These are phyloP conservation scores for Melanotaenia trifasciata DNA, from an alignment of 2,797 vertebrate species.

Conservation along the genomic window DNA sequence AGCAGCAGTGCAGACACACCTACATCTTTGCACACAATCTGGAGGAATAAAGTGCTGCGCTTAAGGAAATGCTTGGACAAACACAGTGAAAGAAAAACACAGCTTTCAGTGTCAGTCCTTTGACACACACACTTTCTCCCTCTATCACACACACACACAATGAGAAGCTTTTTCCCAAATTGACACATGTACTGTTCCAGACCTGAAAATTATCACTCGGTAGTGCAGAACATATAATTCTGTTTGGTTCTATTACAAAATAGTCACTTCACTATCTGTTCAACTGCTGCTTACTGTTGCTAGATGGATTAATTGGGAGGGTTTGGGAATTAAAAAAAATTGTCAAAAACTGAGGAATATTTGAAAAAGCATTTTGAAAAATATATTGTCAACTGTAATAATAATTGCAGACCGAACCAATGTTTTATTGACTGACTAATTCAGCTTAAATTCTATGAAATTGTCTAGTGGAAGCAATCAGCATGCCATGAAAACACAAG, in stretches of 20 bases:
- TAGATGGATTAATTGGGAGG: conserved; percentile 1
- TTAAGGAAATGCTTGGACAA: conserved; percentile 18
- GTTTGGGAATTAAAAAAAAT: background rate
- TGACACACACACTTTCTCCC: conserved; percentile 1
- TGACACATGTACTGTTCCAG: background rate
- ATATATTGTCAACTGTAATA: background rate
- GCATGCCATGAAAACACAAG: background rate
- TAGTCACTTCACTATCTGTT: conserved; percentile 2
- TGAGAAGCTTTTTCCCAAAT: background rate
- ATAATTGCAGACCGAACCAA: background rate
- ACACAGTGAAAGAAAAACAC: conserved; percentile 9
- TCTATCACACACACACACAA: background rate
- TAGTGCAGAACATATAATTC: conserved; percentile 13
- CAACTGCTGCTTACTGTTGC: conserved; percentile 2
- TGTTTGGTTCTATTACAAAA: background rate
- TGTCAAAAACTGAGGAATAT: background rate
- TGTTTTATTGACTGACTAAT: background rate
- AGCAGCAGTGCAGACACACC: conserved; percentile 2
- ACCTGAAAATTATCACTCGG: conserved; percentile 13
- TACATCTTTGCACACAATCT: background rate
- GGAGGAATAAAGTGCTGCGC: background rate
- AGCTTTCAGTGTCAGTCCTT: conserved; percentile 4
- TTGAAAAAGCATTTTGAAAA: background rate
- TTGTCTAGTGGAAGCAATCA: background rate
- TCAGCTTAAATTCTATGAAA: background rate